Percentiles rank a stretch among this genome's conserved stretches.
phyloP scores from a whole-genome alignment of 2,888 invertebrate genomes.

The Mythimna loreyi region DNA sequence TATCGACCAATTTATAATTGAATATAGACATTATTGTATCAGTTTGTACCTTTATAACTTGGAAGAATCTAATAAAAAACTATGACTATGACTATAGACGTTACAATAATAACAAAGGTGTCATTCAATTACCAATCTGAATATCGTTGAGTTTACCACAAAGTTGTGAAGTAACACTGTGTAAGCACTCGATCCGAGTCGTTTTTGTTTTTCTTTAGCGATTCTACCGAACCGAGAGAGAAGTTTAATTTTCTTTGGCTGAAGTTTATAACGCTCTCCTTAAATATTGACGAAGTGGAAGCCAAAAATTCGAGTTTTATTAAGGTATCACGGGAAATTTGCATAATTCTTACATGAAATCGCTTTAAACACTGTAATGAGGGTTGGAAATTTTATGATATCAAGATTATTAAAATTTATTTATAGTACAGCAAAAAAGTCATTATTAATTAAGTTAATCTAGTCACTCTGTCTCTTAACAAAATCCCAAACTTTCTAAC shows the following conservation, averaged over 20 bases:
- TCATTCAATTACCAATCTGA: slow-evolving; percentile 58
- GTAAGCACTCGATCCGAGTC: slow-evolving; percentile 66
- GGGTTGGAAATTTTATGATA: slow-evolving; percentile 56
- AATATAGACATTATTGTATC: no score
- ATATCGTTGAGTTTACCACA: slow-evolving; percentile 58
- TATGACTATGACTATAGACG: no score
- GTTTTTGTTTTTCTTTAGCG: slow-evolving; percentile 68
- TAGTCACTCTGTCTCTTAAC: no score
- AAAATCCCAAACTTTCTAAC: no score
- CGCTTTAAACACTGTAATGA: slow-evolving; percentile 51
- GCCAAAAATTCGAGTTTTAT: slow-evolving; percentile 68
- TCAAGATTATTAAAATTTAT: not conserved
- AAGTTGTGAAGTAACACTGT: slow-evolving; percentile 66
- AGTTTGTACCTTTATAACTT: no score
- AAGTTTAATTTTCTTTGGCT: slow-evolving; percentile 72
- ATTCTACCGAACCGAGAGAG: slow-evolving; percentile 57
- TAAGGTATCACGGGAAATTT: slow-evolving; percentile 60
- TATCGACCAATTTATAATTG: slow-evolving; percentile 17
- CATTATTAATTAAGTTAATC: no score
- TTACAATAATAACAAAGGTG: slow-evolving; percentile 25
- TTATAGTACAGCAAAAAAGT: no score
- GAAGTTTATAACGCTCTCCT: slow-evolving; percentile 64
- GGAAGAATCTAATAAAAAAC: no score
- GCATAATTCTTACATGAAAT: slow-evolving; percentile 50
- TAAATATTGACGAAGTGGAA: slow-evolving; percentile 68